These are phyloP conservation scores for Pantherophis guttatus DNA, from an alignment of 2,113 vertebrate species.

Conservation along the genomic window DNA sequence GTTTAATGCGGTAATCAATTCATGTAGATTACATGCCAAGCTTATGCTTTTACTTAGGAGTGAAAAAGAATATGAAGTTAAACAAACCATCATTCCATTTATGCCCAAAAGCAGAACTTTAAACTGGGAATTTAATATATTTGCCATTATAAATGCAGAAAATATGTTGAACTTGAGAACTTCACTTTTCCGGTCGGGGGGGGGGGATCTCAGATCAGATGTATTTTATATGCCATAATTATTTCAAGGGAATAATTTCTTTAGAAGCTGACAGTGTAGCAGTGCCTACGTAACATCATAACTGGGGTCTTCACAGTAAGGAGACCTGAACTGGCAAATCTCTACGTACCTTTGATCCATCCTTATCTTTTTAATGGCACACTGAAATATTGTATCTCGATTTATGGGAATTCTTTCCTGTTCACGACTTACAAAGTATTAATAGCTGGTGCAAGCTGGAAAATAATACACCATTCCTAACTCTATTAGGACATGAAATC, in stretches of 20 bases:
- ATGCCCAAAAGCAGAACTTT: conserved; percentile 14
- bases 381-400: conserved; percentile 41
- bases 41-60: background rate
- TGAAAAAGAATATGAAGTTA: background rate
- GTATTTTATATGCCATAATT: background rate
- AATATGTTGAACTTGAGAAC: background rate
- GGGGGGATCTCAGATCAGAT: accelerated
- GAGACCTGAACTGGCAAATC: background rate
- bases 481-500: conserved; percentile 65
- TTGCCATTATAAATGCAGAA: conserved; percentile 4
- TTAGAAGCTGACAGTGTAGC: background rate
- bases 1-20: background rate
- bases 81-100: conserved; percentile 28
- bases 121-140: background rate
- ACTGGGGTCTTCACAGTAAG: background rate
- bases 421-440: conserved; percentile 63
- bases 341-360: conserved; percentile 44
- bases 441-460: conserved; percentile 61
- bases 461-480: conserved; percentile 70
- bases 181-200: accelerated
- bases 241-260: conserved; percentile 1
- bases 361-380: conserved; percentile 54
- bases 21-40: background rate
- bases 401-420: conserved; percentile 68
- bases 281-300: conserved; percentile 15